Percentiles rank a stretch among this genome's conserved stretches.
Evolutionary conservation across 2,797 vertebrate species (phyloP).

Genomic region (Danionella dracula): DNA sequence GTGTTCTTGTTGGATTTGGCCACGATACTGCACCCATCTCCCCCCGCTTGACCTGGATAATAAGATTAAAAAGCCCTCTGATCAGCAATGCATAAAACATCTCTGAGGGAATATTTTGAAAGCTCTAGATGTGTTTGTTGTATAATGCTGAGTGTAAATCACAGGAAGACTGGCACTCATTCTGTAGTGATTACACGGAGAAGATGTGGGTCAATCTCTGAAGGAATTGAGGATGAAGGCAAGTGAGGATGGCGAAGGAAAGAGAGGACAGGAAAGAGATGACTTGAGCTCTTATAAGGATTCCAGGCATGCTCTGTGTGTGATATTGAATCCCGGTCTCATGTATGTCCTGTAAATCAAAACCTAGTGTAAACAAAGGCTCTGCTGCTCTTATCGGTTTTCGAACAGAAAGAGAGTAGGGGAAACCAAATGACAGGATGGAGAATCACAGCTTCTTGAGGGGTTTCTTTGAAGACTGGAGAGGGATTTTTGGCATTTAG

Average conservation of each 20-base stretch:
- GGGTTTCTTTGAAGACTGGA: slow-evolving; percentile 40
- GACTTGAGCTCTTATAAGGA: slow-evolving; percentile 54
- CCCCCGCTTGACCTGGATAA: slow-evolving; percentile 46
- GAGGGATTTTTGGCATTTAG: slow-evolving; percentile 18
- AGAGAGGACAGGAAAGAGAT: slow-evolving; percentile 1
- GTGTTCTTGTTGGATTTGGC: slow-evolving; percentile 45
- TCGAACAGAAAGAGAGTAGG: slow-evolving; percentile 19
- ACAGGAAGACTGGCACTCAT: slow-evolving; percentile 3
- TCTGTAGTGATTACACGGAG: slow-evolving; percentile 28
- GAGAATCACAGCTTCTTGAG: slow-evolving; percentile 9
- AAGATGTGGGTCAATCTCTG: slow-evolving; percentile 44
- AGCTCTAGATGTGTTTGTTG: slow-evolving; percentile 19
- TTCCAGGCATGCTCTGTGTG: slow-evolving; percentile 57
- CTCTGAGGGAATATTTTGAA: slow-evolving; percentile 44
- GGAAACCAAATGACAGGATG: background rate
- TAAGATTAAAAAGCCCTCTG: slow-evolving; percentile 43
- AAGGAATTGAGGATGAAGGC: slow-evolving; percentile 28
- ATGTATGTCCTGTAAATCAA: slow-evolving; percentile 51
- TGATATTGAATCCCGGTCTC: slow-evolving; percentile 50
- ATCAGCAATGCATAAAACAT: slow-evolving; percentile 33
- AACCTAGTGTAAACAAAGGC: slow-evolving; percentile 43
- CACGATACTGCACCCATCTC: slow-evolving; percentile 18
- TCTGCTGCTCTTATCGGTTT: slow-evolving; percentile 34
- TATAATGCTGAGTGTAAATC: slow-evolving; percentile 28
- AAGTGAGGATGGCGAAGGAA: background rate